phyloP scores from a whole-genome alignment of 2,888 invertebrate species.

The Eupithecia subfuscata region DNA sequence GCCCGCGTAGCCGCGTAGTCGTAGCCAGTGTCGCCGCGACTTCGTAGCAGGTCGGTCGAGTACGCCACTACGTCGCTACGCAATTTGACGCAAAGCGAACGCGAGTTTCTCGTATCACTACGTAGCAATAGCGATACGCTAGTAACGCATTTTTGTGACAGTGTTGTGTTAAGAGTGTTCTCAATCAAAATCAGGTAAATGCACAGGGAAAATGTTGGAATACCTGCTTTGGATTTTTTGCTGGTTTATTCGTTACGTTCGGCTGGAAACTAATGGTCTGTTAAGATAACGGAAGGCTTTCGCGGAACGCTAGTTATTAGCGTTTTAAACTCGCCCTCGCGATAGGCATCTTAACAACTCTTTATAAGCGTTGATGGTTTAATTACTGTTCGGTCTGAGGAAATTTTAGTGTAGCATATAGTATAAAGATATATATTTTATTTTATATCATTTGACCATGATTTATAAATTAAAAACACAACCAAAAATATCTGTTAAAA shows the following conservation, averaged over 20 bases:
- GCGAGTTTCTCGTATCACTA: slow-evolving; percentile 40
- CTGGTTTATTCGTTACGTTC: slow-evolving; percentile 63
- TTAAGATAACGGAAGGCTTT: slow-evolving; percentile 70
- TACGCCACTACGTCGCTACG: slow-evolving; percentile 51
- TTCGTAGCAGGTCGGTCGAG: slow-evolving; percentile 68
- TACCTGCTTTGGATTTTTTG: slow-evolving; percentile 45
- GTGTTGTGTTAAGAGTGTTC: slow-evolving; percentile 58
- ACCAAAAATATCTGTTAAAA: neutral
- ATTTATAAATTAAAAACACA: neutral
- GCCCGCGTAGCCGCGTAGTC: slow-evolving; percentile 73
- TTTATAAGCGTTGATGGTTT: neutral
- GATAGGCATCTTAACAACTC: slow-evolving; percentile 28
- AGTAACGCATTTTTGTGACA: slow-evolving; percentile 48
- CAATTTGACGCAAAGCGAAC: slow-evolving; percentile 38
- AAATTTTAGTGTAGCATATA: neutral
- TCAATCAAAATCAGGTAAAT: slow-evolving; percentile 57
- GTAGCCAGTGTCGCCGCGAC: slow-evolving; percentile 77
- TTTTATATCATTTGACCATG: neutral
- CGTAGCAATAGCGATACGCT: slow-evolving; percentile 29
- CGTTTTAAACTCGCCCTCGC: slow-evolving; percentile 45
- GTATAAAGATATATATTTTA: neutral
- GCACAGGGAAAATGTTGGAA: slow-evolving; percentile 54
- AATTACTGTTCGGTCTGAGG: neutral
- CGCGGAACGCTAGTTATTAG: slow-evolving; percentile 53
- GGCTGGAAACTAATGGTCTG: slow-evolving; percentile 71